A percentile compares a stretch with the other conserved stretches of the same genome.
Conservation (phyloP, 2,888 invertebrate genomes). For the Cephus spinipes region DNA sequence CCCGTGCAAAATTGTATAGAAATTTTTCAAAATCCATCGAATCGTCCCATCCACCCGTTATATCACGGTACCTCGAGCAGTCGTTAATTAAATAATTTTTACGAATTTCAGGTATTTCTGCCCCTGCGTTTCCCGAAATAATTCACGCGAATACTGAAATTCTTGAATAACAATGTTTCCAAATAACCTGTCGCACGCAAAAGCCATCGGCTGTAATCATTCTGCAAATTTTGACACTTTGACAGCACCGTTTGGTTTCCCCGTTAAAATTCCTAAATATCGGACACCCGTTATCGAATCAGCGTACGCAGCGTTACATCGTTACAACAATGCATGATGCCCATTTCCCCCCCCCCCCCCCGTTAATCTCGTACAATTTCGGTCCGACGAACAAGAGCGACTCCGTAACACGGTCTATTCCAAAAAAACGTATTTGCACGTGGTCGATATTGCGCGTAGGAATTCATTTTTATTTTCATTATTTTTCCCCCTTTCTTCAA, state of each 20-base stretch:
- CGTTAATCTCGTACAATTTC: neutral
- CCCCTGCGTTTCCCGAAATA: neutral
- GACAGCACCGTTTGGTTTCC: neutral
- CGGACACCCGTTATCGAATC: neutral
- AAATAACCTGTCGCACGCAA: neutral
- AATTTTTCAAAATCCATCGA: neutral
- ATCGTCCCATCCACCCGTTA: neutral
- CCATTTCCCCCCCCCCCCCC: fast-evolving
- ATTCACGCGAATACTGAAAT: neutral
- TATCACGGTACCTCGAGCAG: neutral
- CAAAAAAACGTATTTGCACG: neutral
- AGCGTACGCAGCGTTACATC: neutral
- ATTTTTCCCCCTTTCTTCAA: neutral
- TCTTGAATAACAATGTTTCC: neutral
- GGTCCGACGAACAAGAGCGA: neutral
- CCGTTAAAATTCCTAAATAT: neutral
- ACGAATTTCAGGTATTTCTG: neutral
- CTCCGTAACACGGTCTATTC: neutral
- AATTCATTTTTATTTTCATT: neutral
- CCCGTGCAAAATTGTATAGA: neutral
- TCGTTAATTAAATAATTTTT: neutral
- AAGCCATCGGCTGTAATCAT: neutral
- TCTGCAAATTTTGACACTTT: neutral
- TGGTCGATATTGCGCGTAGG: neutral
- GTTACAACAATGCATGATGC: neutral